Evolutionary conservation across 2,797 vertebrate species (phyloP).

Genomic region (Characodon lateralis): DNA sequence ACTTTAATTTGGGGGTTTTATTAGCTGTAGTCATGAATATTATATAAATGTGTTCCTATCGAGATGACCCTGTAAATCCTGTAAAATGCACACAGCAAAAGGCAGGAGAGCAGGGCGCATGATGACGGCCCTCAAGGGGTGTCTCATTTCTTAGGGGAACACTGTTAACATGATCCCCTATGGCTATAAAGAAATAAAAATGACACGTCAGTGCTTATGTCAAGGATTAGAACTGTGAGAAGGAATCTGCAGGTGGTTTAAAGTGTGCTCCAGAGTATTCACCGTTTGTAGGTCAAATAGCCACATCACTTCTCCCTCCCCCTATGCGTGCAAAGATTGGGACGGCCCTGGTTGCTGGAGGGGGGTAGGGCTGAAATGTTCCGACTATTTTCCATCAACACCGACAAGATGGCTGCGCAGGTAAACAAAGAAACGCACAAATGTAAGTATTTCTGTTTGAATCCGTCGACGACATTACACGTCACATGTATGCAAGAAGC

Average conservation of each 20-base stretch:
- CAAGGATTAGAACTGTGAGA: background rate
- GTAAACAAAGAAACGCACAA: slow-evolving; percentile 2
- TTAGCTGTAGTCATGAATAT: background rate
- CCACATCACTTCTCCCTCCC: background rate
- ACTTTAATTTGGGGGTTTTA: background rate
- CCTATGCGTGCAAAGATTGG: background rate
- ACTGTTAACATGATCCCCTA: background rate
- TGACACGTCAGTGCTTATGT: no score
- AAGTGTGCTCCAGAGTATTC: background rate
- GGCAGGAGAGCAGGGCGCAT: background rate
- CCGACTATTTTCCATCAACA: background rate
- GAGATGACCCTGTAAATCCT: background rate
- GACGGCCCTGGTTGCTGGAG: background rate
- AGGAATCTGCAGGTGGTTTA: background rate
- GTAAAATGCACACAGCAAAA: background rate
- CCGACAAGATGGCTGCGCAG: slow-evolving; percentile 2
- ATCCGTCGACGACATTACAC: no score
- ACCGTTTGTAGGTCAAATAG: background rate
- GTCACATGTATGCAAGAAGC: background rate
- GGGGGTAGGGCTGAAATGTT: background rate
- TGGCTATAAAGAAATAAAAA: background rate
- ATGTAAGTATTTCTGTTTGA: background rate
- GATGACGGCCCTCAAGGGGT: background rate
- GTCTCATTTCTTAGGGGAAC: slow-evolving; percentile 3
- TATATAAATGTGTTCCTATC: background rate